These are phyloP conservation scores for Neotoxoptera formosana DNA, from an alignment of 1,140 invertebrate genomes.

Conservation along the genomic window DNA sequence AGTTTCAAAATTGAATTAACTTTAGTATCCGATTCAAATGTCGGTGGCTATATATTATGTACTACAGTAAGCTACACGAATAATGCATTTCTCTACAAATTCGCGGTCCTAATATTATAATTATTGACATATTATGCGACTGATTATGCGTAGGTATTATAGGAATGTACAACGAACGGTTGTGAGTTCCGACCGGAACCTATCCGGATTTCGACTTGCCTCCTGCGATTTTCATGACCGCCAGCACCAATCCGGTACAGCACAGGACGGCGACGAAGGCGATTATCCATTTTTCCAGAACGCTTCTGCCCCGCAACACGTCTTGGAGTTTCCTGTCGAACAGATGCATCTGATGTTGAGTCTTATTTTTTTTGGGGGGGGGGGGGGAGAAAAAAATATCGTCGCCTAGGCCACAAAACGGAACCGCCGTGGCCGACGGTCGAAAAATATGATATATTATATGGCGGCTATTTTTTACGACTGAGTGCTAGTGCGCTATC, in stretches of 20 bases:
- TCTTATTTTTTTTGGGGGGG: too few relatives aligned
- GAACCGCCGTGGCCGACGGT: not conserved
- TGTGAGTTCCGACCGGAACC: too few relatives aligned
- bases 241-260: not conserved
- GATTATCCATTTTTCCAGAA: not conserved
- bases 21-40: not conserved
- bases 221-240: not conserved
- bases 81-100: not conserved
- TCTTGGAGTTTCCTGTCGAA: slow-evolving; percentile 26
- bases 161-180: too few relatives aligned
- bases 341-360: not conserved
- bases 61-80: not conserved
- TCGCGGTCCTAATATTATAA: not conserved
- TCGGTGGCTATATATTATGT: not conserved
- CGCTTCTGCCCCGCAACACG: not conserved
- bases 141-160: not conserved
- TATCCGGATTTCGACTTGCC: not conserved
- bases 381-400: not conserved
- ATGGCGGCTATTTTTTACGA: not conserved
- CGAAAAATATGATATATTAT: not conserved
- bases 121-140: not conserved
- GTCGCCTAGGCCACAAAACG: not conserved
- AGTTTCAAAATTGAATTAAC: not conserved
- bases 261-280: not conserved
- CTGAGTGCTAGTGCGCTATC: not conserved